Evolutionary conservation across 2,113 vertebrate genomes (phyloP).

Genomic region (Proterorhinus semilunaris): DNA sequence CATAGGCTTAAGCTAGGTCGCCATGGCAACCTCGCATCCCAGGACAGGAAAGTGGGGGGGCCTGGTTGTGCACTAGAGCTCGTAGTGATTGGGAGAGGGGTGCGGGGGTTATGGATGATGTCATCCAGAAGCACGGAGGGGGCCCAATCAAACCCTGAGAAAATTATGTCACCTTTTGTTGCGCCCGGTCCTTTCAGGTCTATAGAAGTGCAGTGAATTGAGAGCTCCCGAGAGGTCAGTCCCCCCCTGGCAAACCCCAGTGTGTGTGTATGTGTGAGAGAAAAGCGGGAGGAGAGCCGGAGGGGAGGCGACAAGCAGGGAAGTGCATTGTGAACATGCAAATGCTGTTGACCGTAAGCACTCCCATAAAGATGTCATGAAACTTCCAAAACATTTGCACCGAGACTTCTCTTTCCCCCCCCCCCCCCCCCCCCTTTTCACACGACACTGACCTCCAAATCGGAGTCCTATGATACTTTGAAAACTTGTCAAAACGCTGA

Average conservation of each 20-base stretch:
- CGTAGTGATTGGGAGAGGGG: constrained; percentile 30
- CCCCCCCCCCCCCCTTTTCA: constrained; percentile 22
- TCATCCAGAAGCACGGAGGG: constrained; percentile 74
- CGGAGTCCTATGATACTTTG: constrained; percentile 60
- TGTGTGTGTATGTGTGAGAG: constrained; percentile 54
- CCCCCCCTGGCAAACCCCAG: constrained; percentile 51
- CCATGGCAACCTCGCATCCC: constrained; percentile 83
- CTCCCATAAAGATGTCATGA: constrained; percentile 85
- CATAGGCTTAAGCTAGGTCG: constrained; percentile 69
- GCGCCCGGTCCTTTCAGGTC: constrained; percentile 82
- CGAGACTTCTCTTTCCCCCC: constrained; percentile 14
- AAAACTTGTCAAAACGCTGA: constrained; percentile 66
- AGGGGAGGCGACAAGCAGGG: constrained; percentile 47
- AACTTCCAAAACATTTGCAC: constrained; percentile 67
- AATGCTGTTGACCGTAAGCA: constrained; percentile 77
- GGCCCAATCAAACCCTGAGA: constrained; percentile 80
- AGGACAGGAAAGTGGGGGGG: constrained; percentile 47
- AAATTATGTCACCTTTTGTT: constrained; percentile 88
- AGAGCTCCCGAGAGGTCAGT: constrained; percentile 80
- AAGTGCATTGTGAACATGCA: constrained; percentile 77
- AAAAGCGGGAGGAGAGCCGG: constrained; percentile 33
- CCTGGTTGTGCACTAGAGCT: constrained; percentile 24
- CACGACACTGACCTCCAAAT: constrained; percentile 50
- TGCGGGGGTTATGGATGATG: constrained; percentile 69
- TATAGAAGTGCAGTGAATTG: constrained; percentile 85